These are phyloP conservation scores for Luperina testacea DNA, from an alignment of 2,888 invertebrate species.

Conservation along the genomic window DNA sequence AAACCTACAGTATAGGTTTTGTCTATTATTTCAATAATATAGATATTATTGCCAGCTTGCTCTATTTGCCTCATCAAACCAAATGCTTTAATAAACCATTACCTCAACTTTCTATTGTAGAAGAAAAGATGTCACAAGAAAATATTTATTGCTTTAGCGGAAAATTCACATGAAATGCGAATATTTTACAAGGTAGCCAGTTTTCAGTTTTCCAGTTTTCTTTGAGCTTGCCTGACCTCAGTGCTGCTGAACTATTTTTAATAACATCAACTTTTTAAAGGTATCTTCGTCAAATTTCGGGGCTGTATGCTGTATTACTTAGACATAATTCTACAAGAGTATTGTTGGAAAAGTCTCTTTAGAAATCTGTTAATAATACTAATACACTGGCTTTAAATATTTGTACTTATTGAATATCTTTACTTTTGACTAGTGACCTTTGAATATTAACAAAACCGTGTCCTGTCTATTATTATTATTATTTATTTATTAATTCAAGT, in stretches of 20 bases:
- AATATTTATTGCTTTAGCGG: conserved; percentile 43
- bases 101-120: conserved; percentile 16
- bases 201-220: conserved; percentile 36
- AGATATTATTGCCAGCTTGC: not conserved
- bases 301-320: conserved; percentile 7
- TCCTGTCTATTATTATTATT: not conserved
- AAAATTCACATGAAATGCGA: conserved; percentile 35
- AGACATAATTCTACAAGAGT: not conserved
- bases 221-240: conserved; percentile 22
- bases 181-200: conserved; percentile 44
- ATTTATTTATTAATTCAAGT: no score
- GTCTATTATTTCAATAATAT: no score
- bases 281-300: conserved; percentile 22
- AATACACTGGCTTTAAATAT: not conserved
- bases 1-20: no score
- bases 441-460: not conserved
- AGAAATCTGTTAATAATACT: conserved; percentile 1
- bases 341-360: conserved; percentile 13
- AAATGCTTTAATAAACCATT: conserved; percentile 26
- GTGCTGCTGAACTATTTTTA: conserved; percentile 39
- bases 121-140: conserved; percentile 33
- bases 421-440: not conserved
- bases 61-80: conserved; percentile 8
- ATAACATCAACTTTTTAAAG: conserved; percentile 38
- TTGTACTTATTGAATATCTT: conserved; percentile 1